A percentile compares a stretch with the other conserved stretches of the same genome.
phyloP scores from a whole-genome alignment of 2,113 vertebrate species.

The Lampris incognitus region DNA sequence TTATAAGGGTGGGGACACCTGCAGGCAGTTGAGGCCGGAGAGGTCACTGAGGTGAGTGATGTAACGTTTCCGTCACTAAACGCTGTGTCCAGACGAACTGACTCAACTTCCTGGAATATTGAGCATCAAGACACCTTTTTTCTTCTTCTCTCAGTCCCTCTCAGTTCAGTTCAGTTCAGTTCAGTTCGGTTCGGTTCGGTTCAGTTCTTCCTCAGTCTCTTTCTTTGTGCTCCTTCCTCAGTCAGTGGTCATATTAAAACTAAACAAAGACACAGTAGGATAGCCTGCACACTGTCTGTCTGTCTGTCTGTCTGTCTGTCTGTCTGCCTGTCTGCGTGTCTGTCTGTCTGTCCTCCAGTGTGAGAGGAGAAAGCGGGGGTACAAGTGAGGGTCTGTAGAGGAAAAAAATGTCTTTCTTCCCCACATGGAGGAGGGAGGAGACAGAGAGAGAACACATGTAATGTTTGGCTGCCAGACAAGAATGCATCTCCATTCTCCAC shows the following conservation, averaged over 20 bases:
- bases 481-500: constrained; percentile 51
- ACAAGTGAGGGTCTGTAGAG: background rate
- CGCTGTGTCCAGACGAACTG: too few species aligned
- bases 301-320: too few species aligned
- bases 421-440: constrained; percentile 27
- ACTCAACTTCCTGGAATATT: too few species aligned
- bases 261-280: background rate
- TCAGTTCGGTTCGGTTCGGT: background rate
- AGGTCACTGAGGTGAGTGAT: too few species aligned
- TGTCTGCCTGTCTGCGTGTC: too few species aligned
- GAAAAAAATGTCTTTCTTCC: constrained; percentile 22
- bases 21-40: too few species aligned
- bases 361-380: background rate
- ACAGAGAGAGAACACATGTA: constrained; percentile 60
- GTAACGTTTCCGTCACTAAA: too few species aligned
- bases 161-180: too few species aligned
- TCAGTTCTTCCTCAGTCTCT: background rate
- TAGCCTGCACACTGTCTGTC: background rate
- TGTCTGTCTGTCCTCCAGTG: background rate
- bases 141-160: too few species aligned
- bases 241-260: background rate
- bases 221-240: background rate
- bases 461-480: constrained; percentile 71
- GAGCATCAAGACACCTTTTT: too few species aligned
- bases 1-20: too few species aligned